Percentiles rank a stretch among this genome's conserved stretches.
These are phyloP conservation scores for Plagodis dolabraria DNA, from an alignment of 2,888 invertebrate species.

Conservation along the genomic window DNA sequence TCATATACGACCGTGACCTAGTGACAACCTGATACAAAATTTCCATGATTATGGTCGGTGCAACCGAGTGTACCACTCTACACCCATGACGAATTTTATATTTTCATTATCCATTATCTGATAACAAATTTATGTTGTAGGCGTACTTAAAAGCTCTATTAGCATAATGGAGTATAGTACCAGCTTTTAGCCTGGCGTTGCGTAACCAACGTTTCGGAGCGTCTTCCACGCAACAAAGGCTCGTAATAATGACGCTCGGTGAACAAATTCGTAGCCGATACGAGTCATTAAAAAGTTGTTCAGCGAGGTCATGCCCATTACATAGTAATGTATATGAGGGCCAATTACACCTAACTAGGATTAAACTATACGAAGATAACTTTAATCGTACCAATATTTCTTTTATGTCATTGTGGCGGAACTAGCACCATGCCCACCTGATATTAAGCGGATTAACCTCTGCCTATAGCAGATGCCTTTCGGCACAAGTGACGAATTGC, in stretches of 20 bases:
- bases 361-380: background rate
- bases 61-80: slow-evolving; percentile 43
- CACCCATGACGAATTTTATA: slow-evolving; percentile 47
- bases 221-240: slow-evolving; percentile 6
- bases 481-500: no score
- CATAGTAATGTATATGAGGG: slow-evolving; percentile 22
- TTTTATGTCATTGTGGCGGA: no score
- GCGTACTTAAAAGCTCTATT: background rate
- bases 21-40: slow-evolving; percentile 40
- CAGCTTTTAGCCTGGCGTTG: slow-evolving; percentile 1
- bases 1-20: slow-evolving; percentile 42
- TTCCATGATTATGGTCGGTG: slow-evolving; percentile 40
- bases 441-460: no score
- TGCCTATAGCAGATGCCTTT: no score
- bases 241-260: slow-evolving; percentile 2
- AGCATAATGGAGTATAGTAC: background rate
- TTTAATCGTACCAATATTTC: no score
- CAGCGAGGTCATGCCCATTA: slow-evolving; percentile 24
- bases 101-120: slow-evolving; percentile 28
- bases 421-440: no score
- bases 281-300: slow-evolving; percentile 22
- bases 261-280: slow-evolving; percentile 16
- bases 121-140: slow-evolving; percentile 21
- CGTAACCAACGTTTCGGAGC: slow-evolving; percentile 11
- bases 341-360: slow-evolving; percentile 1